phyloP scores from a whole-genome alignment of 2,797 vertebrate species.

The Phoebastria nigripes region DNA sequence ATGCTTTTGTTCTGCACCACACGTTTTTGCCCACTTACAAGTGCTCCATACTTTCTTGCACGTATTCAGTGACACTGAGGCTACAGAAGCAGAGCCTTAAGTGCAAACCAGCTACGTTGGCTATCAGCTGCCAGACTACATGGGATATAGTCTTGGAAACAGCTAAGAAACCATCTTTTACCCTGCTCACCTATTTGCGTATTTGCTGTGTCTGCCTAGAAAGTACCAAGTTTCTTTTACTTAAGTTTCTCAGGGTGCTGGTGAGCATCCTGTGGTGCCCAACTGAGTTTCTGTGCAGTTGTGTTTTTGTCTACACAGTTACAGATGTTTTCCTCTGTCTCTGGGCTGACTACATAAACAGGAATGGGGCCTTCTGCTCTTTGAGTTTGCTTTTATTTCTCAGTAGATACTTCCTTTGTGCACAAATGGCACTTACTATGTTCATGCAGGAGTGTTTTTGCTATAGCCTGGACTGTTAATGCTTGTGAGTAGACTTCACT shows the following conservation, averaged over 20 bases:
- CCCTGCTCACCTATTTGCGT: not conserved
- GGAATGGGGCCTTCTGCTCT: not conserved
- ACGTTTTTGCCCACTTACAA: not conserved
- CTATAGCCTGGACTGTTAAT: not conserved
- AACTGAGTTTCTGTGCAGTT: not conserved
- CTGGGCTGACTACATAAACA: not conserved
- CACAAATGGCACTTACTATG: not conserved
- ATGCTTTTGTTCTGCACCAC: not conserved
- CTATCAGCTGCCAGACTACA: not conserved
- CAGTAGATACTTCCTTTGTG: not conserved
- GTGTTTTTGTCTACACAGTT: not conserved
- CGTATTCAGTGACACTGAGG: not conserved
- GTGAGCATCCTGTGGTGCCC: not conserved
- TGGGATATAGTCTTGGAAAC: not conserved
- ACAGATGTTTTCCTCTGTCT: not conserved
- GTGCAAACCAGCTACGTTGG: not conserved
- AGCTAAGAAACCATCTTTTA: not conserved
- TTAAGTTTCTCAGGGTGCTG: not conserved
- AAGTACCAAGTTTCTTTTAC: not conserved
- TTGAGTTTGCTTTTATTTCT: not conserved
- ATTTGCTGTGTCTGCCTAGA: conserved; percentile 29
- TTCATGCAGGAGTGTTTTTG: not conserved
- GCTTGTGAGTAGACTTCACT: not conserved
- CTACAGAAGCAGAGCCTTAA: not conserved
- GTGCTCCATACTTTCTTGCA: not conserved